Conservation (phyloP, 1,140 invertebrate species). For the Tetragonula clypearis region DNA sequence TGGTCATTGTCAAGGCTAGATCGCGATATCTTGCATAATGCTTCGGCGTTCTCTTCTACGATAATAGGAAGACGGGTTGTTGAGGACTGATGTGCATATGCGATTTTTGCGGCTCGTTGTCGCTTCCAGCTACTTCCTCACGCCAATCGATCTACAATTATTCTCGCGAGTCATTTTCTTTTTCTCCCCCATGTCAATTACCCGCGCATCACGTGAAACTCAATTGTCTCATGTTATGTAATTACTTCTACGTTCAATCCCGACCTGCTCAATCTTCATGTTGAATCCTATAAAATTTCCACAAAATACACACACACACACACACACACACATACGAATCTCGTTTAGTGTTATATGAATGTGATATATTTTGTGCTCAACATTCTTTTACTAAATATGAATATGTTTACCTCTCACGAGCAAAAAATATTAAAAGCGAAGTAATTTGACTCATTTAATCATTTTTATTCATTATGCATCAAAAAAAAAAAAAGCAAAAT, state of each 20-base stretch:
- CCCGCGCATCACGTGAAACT: not conserved
- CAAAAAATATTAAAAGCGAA: slow-evolving; percentile 7
- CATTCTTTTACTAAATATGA: not conserved
- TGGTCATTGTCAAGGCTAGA: slow-evolving; percentile 68
- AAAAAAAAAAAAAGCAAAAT: not conserved
- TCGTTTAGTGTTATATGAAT: not conserved
- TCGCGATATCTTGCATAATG: slow-evolving; percentile 62
- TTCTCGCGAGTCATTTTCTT: not conserved
- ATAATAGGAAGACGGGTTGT: not conserved
- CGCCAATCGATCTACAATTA: not conserved
- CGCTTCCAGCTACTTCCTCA: not conserved
- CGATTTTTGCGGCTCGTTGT: not conserved
- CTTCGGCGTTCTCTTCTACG: not conserved
- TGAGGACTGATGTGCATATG: not conserved
- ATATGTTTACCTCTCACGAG: not conserved
- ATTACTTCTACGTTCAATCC: not conserved
- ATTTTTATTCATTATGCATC: not conserved
- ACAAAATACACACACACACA: not conserved
- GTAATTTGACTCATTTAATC: slow-evolving; percentile 19
- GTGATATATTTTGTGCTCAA: not conserved
- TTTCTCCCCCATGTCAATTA: slow-evolving; percentile 3
- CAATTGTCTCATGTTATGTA: not conserved
- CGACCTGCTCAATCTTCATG: not conserved
- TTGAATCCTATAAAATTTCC: not conserved
- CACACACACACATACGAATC: too few relatives aligned